A percentile compares a stretch with the other conserved stretches of the same genome.
Conservation (phyloP, 1,140 invertebrate genomes). For the Psilanteris sp. region DNA sequence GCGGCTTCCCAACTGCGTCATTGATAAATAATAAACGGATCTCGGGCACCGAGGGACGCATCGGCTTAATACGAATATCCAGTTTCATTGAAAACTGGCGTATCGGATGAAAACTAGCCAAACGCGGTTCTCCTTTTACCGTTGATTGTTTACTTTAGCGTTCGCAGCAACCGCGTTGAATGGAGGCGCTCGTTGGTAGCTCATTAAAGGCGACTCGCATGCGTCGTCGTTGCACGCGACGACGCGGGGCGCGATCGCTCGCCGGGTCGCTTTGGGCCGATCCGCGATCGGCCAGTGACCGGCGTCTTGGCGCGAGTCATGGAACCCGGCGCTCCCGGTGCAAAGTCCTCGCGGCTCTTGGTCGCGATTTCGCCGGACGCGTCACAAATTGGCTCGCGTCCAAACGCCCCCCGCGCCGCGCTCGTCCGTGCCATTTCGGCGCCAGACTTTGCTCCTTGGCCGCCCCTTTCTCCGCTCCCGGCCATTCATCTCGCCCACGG, state of each 20-base stretch:
- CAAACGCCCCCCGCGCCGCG: background rate
- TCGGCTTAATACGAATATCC: too few species aligned
- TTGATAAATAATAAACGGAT: too few species aligned
- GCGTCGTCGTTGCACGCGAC: slow-evolving; percentile 19
- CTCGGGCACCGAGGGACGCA: too few species aligned
- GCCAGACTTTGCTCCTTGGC: slow-evolving; percentile 7
- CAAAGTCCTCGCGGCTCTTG: slow-evolving; percentile 37
- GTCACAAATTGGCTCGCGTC: slow-evolving; percentile 12
- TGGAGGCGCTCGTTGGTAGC: background rate
- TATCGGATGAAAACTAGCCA: too few species aligned
- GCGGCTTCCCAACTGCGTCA: too few species aligned
- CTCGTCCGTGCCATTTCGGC: slow-evolving; percentile 17
- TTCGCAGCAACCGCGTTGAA: background rate
- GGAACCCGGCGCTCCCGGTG: slow-evolving; percentile 20
- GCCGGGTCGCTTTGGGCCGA: background rate
- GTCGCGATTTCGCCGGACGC: slow-evolving; percentile 3
- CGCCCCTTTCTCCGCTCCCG: background rate
- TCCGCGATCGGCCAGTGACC: slow-evolving; percentile 36
- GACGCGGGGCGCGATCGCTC: slow-evolving; percentile 30
- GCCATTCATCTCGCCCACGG: slow-evolving; percentile 11
- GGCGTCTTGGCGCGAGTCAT: slow-evolving; percentile 25
- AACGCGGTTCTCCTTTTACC: too few species aligned
- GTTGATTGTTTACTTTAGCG: too few species aligned
- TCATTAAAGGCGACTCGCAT: slow-evolving; percentile 31
- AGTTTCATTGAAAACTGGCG: too few species aligned